Base-by-base conservation (phyloP, 2,888 invertebrate genomes). In the Pherbina coryleti region DNA sequence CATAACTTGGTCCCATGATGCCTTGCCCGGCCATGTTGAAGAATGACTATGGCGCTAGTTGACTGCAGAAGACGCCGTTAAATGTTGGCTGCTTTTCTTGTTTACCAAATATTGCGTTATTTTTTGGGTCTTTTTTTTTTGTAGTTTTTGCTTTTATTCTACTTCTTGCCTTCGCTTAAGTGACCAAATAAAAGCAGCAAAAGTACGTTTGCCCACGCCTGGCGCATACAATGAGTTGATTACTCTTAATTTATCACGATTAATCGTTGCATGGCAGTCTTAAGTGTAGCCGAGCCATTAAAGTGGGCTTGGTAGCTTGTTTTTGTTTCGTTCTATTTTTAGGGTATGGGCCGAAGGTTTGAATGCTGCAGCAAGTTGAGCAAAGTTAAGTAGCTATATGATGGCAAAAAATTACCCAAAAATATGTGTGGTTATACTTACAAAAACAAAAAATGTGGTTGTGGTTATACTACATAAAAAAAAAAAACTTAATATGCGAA, bases 221-320 rank as follows among this genome's bases (percentile, higher is more conserved):
- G 67, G 37, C 44, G 67, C 37, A 67, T 67, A 67, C 67, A 14
- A 44, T 44, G 37, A 78, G 78, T 78, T 78, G 78, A 78, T 78
- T 78, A 75, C 78, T 71, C 75, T 49, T 75, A 78, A 78, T 78
- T 78, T 78, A 78, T 78, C 78, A 78, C 75, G 78, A 78, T 78
- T 78, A 78, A 78, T 67, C 71, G 75, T 64, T n/a, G 37, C 22
- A 67, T 60, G 25, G 60, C 28, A 25, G 25, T 60, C 25, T 28
- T 25, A 60, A 17, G 1, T 60, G 60, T 11, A 28, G 9, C 9
- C 25, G 28, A 60, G 22, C 14, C 25, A 60, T 25, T 19, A 28
- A 22, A 28, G 60, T 28, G 25, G 28, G 7, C 28, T 9, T 60
- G n/a, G n/a, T n/a, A n/a, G 17, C 44, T 44, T 44, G 44, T 44